Evolutionary conservation across 2,113 vertebrate species (phyloP), one percentile per base, ranked within the genome.

Genomic region (Cromileptes altivelis): DNA sequence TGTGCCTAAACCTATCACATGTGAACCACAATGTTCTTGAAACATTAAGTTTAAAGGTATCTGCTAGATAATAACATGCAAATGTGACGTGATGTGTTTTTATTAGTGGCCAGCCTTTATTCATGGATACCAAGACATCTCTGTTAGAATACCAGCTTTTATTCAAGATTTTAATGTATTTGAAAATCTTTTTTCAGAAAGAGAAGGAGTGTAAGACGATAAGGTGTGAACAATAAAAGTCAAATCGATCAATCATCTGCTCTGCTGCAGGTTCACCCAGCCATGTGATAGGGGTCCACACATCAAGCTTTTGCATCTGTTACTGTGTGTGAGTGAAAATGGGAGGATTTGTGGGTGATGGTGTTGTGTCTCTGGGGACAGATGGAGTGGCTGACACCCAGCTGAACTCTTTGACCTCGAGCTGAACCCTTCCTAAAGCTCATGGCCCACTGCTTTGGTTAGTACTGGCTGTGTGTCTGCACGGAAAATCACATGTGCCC

Each of bases 181-280:
- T 68, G 0, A 56, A 33, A 49, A 65, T 37, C 6, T 7, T 37
- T 37, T 37, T 37, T 37, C 33, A 45, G 30, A 27, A 1, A 47
- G n/a, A 6, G 7, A 47, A 53, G 67, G 15, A 18, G 45, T 14
- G 56, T 42, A 63, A 70, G 37, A 60, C 14, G 67, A 63, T 73
- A 42, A 47, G 17, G 21, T 50, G 49, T 70, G 23, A 67, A 40
- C 2, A 1, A 70, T 81, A 70, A 80, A 55, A 73, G 71, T 4
- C 55, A 64, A 70, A 74, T 76, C 63, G 71, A 27, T 80, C 53
- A 60, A 75, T 89, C 75, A 81, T 69, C 68, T 84, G 74, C 73
- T 81, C 56, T 65, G 3, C 68, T 79, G 79, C 83, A 58, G 62
- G 42, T 50, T 73, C 65, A 80, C 4, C 60, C 87, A 84, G 55